Evolutionary conservation across 2,888 invertebrate genomes (phyloP).

Genomic region (Lathronympha strigana): DNA sequence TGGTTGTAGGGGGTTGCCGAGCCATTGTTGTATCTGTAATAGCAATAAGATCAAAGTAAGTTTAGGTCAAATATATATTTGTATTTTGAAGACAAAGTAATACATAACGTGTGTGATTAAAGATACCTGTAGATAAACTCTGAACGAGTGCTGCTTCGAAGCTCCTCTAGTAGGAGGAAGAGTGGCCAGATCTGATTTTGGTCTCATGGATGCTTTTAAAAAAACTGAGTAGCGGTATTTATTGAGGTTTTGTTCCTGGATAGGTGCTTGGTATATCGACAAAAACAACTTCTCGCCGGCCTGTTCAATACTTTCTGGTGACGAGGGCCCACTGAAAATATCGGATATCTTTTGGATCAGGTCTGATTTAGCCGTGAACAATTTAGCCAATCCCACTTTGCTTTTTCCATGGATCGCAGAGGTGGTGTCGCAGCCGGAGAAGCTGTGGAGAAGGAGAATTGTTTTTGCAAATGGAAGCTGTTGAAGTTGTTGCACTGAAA

Average conservation of each 20-base stretch:
- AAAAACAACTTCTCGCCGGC: slow-evolving; percentile 30
- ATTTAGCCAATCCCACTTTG: slow-evolving; percentile 14
- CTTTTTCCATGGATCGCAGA: slow-evolving; percentile 11
- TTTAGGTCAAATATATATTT: too few relatives aligned
- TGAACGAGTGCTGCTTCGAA: too few relatives aligned
- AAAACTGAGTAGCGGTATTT: slow-evolving; percentile 9
- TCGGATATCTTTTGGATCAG: slow-evolving; percentile 21
- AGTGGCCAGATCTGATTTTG: too few relatives aligned
- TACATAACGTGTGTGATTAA: too few relatives aligned
- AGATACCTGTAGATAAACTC: neutral
- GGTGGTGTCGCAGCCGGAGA: slow-evolving; percentile 20
- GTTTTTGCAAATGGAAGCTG: neutral
- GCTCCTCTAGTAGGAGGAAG: too few relatives aligned
- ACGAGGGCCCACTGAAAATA: slow-evolving; percentile 16
- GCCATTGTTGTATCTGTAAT: too few relatives aligned
- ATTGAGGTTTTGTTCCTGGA: slow-evolving; percentile 10
- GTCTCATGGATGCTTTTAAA: slow-evolving; percentile 1
- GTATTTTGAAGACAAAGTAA: too few relatives aligned
- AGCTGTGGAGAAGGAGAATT: slow-evolving; percentile 11
- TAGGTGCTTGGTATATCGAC: slow-evolving; percentile 7
- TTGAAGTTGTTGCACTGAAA: too few relatives aligned
- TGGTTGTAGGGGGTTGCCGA: slow-evolving; percentile 2
- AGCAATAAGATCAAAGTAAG: too few relatives aligned
- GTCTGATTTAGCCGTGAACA: slow-evolving; percentile 17
- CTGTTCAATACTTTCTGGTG: slow-evolving; percentile 22